Evolutionary conservation across 2,888 invertebrate genomes (phyloP).

Genomic region (Panopea generosa): DNA sequence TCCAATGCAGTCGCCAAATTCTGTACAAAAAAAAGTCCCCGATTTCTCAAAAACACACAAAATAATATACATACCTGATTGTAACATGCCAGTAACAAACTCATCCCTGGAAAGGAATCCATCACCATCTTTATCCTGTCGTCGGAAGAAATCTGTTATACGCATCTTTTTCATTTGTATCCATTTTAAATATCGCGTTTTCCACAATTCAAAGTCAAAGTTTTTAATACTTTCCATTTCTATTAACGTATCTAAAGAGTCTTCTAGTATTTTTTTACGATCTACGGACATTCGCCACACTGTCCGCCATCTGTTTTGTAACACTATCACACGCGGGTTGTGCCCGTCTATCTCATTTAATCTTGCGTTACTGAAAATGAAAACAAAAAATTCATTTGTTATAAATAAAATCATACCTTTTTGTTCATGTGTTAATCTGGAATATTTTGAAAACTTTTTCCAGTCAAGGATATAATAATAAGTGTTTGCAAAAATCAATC

Average conservation of each 20-base stretch:
- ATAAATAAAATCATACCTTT: background rate
- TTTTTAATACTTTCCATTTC: conserved; percentile 85
- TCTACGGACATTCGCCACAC: conserved; percentile 85
- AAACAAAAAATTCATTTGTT: background rate
- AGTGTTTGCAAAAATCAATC: too few relatives aligned
- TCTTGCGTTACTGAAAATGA: conserved; percentile 75
- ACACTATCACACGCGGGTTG: conserved; percentile 79
- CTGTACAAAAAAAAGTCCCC: too few relatives aligned
- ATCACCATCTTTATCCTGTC: conserved; percentile 83
- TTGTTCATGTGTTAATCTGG: too few relatives aligned
- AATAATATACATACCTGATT: conserved; percentile 76
- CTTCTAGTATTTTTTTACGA: conserved; percentile 84
- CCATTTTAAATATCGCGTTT: conserved; percentile 84
- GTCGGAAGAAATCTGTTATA: conserved; percentile 84
- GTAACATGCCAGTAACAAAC: conserved; percentile 84
- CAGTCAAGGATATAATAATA: too few relatives aligned
- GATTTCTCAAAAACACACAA: too few relatives aligned
- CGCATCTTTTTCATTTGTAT: conserved; percentile 84
- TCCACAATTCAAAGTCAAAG: conserved; percentile 85
- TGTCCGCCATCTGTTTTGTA: conserved; percentile 83
- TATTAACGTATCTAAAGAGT: conserved; percentile 81
- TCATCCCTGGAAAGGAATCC: conserved; percentile 82
- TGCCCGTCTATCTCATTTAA: conserved; percentile 79
- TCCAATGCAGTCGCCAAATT: too few relatives aligned
- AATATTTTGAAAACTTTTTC: too few relatives aligned